Evolutionary conservation across 2,113 vertebrate genomes (phyloP).

Genomic region (Eolophus roseicapilla): DNA sequence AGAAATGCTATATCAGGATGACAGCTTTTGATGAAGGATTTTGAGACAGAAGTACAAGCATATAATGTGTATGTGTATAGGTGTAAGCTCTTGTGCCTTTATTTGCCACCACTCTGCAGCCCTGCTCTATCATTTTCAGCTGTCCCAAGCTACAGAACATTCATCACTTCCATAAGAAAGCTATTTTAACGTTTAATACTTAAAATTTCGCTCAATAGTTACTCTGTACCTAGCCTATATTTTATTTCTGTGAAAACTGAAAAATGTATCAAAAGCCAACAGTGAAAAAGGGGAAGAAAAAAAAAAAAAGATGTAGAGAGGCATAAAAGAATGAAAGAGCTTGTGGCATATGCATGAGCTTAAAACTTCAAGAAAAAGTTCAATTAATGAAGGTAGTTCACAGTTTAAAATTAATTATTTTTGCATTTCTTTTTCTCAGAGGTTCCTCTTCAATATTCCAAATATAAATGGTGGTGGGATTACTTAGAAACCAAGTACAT

Average conservation of each 20-base stretch:
- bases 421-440: slow-evolving; percentile 19
- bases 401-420: slow-evolving; percentile 51
- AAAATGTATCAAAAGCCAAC: not conserved
- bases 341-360: slow-evolving; percentile 38
- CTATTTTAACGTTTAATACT: not conserved
- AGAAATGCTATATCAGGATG: not conserved
- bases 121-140: not conserved
- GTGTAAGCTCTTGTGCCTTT: not conserved
- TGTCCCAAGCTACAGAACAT: not conserved
- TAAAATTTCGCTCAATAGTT: not conserved
- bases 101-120: not conserved
- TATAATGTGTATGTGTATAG: not conserved
- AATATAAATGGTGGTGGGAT: slow-evolving; percentile 50
- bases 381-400: slow-evolving; percentile 44
- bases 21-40: not conserved
- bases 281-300: not conserved
- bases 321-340: not conserved
- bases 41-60: not conserved
- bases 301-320: not conserved
- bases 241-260: not conserved
- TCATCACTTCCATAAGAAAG: not conserved
- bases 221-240: not conserved
- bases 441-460: slow-evolving; percentile 38
- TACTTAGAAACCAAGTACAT: slow-evolving; percentile 59
- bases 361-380: slow-evolving; percentile 48